Evolutionary conservation across 2,113 vertebrate genomes (phyloP), one percentile per base, ranked within the genome.

Genomic region (Eulemur macaco): DNA sequence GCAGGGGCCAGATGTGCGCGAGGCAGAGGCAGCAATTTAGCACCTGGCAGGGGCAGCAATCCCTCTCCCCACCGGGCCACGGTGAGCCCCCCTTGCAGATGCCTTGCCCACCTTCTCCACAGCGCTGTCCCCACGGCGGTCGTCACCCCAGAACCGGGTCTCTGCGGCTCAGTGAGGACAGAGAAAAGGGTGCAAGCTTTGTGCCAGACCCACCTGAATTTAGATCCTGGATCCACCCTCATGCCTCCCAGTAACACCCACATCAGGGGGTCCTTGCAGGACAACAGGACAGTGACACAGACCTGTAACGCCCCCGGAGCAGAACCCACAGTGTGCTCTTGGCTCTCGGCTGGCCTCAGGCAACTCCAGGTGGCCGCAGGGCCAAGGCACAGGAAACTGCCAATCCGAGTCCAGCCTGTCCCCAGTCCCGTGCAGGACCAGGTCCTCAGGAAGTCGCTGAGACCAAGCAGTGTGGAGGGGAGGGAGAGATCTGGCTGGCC

Each of bases 321-420:
- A 31, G 58, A 91, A n/a, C 6, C 54, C 74, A 20, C 0, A 0
- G 4, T 0, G 2, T 10, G 23, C 9, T 45, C 31, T 50, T 27
- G 47, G 17, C 76, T n/a, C 34, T 83, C 5, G 0, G 0, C 4
- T 29, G 68, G 58, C 27, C 76, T 31, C 21, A 83, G 71, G 42
- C n/a, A 39, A 91, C 21, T 25, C 64, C 66, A 27, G 52, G 50
- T 34, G 63, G 60, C 56, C 23, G 0, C 1, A 8, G 17, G 42
- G 47, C n/a, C 29, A 31, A 69, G 27, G 58, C 0, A 1, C 29
- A 37, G 68, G 82, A 93, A 76, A 39, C 74, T 34, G 8, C 2
- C 2, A 39, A 23, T 34, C 13, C 1, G 1, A 71, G 11, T 8
- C 69, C 37, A 27, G 45, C n/a, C 71, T 50, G 27, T 39, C n/a